Conservation (phyloP, 2,113 vertebrate species). For the Larimichthys crocea region DNA sequence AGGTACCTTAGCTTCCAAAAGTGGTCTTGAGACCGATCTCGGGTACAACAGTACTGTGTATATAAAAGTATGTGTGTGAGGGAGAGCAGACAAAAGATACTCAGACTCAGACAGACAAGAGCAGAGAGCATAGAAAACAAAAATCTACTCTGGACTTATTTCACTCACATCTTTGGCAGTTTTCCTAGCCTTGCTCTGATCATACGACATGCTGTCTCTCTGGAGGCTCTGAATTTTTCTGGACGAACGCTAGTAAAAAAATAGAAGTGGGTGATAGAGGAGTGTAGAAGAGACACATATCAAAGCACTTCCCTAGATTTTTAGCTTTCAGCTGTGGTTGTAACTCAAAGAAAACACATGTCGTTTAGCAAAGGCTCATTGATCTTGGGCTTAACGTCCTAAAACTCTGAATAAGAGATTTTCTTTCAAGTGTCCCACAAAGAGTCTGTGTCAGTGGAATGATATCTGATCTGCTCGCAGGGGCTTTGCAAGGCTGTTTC, state of each 20-base stretch:
- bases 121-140: slow-evolving; percentile 19
- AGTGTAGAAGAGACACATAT: not conserved
- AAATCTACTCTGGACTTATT: slow-evolving; percentile 25
- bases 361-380: slow-evolving; percentile 40
- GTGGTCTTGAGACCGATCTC: no score
- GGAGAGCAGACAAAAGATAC: not conserved
- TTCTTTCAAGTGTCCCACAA: slow-evolving; percentile 23
- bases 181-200: slow-evolving; percentile 34
- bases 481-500: not conserved
- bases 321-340: slow-evolving; percentile 34
- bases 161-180: slow-evolving; percentile 16
- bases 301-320: slow-evolving; percentile 13
- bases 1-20: no score
- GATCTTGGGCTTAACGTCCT: slow-evolving; percentile 35
- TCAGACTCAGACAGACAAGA: not conserved
- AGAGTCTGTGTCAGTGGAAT: slow-evolving; percentile 12
- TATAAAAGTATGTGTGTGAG: slow-evolving; percentile 1
- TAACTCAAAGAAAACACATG: slow-evolving; percentile 24
- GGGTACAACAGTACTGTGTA: not conserved
- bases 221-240: slow-evolving; percentile 10
- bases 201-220: slow-evolving; percentile 18
- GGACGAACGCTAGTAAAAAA: not conserved
- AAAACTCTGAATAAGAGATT: slow-evolving; percentile 38
- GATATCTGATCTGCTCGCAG: slow-evolving; percentile 33
- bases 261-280: not conserved